Conservation (phyloP, 1,140 invertebrate genomes). For the Conus betulinus region DNA sequence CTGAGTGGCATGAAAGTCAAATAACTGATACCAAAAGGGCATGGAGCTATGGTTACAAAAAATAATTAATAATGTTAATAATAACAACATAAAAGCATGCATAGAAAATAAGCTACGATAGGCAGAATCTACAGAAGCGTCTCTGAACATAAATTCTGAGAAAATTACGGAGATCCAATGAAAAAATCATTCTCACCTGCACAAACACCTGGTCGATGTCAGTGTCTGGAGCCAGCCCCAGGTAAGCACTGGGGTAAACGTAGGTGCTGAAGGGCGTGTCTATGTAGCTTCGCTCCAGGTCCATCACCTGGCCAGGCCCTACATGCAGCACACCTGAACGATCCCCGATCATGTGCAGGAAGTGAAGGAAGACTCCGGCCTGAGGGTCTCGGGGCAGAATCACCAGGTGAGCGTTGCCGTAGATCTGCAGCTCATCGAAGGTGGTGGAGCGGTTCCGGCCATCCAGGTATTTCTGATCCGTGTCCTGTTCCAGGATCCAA, state of each 20-base stretch:
- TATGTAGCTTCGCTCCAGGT: slow-evolving; percentile 55
- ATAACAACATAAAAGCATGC: too few relatives aligned
- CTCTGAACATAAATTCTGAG: too few relatives aligned
- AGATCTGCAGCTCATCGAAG: slow-evolving; percentile 66
- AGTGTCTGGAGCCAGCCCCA: slow-evolving; percentile 65
- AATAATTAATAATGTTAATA: too few relatives aligned
- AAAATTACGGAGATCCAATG: too few relatives aligned
- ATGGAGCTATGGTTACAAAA: too few relatives aligned
- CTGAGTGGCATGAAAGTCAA: too few relatives aligned
- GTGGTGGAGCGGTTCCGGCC: slow-evolving; percentile 52
- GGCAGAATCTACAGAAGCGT: too few relatives aligned
- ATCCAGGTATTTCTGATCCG: slow-evolving; percentile 53
- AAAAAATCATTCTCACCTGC: slow-evolving; percentile 32
- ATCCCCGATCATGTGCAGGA: slow-evolving; percentile 67
- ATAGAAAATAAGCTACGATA: too few relatives aligned
- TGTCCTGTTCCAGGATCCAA: slow-evolving; percentile 61
- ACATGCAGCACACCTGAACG: slow-evolving; percentile 61
- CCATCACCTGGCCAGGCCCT: slow-evolving; percentile 62
- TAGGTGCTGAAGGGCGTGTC: slow-evolving; percentile 68
- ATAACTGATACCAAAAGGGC: too few relatives aligned
- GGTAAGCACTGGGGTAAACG: slow-evolving; percentile 60
- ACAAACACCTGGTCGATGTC: slow-evolving; percentile 61
- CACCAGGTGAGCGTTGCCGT: slow-evolving; percentile 65
- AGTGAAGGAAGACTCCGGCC: slow-evolving; percentile 55
- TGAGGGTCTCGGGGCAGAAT: slow-evolving; percentile 52